Evolutionary conservation across 2,797 vertebrate genomes (phyloP), one percentile per base, ranked within the genome.

Genomic region (Pipistrellus nathusii): DNA sequence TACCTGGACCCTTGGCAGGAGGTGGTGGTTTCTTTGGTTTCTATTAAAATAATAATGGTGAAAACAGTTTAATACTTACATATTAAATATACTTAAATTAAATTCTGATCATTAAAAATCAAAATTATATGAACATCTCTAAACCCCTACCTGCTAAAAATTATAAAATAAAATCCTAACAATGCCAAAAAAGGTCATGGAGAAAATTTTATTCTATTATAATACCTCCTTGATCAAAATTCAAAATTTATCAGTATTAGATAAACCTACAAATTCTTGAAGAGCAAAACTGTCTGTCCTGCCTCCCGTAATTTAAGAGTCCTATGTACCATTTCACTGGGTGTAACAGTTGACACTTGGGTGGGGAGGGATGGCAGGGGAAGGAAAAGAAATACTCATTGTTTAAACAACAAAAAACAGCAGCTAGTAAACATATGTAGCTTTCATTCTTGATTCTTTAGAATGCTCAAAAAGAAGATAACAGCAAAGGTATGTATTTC

Each of bases 11-110:
- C 98, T 99, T 99, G 92, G 98, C 98, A 55, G 99, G 99, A 91
- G 99, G 99, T 10, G 99, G 99, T 97, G 75, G 75, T 97, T 99
- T 99, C 98, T 99, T 99, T 96, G 99, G 99, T 98, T 99, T 99
- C 99, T 99, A 97, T 73, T 97, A 97, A 97, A 93, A 75, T 15
- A 35, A 82, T 25, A 89, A 27, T 71, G 3, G 51, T 55, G 41
- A 91, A 93, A 91, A 93, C 21, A 35, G 17, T 59, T 91, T 44
- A 83, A 85, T 5, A 82, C 1, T 87, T 95, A 51, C 2, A 85
- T 41, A 75, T 32, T 85, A 81, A 76, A 41, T 81, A 55, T 41
- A 83, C 9, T 51, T 88, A 73, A 94, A 46, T 41, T 87, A 80
- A 93, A 82, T 84, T 66, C 44, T 72, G 46, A 88, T 55, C 10